Evolutionary conservation across 2,888 invertebrate species (phyloP), one percentile per base, ranked within the genome.

Genomic region (Melipona bicolor): DNA sequence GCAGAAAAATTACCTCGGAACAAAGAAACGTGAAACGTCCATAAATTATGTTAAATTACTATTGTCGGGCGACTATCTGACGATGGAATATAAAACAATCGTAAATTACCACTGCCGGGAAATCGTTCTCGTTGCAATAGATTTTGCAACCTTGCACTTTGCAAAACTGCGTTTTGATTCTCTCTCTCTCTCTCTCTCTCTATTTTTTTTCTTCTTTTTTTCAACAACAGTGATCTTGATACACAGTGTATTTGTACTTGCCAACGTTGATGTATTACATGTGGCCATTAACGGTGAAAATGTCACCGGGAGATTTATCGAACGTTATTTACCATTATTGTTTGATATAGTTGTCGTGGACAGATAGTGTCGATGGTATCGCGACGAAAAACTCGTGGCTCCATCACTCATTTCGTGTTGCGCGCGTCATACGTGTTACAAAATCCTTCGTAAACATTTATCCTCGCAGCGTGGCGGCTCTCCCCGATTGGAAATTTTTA

Each of bases 281-380:
- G 43, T 52, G 76, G 36, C 80, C 76, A 71, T 81, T 81, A 81
- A 81, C 68, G 76, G 80, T 71, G 76, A 61, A 71, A 77, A 77
- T 52, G 73, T 76, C 76, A 64, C 71, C 59, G 54, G 67, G 52
- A 70, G 80, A 81, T 81, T 71, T 81, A 81, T 81, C 64, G 76
- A 11, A 43, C 71, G 76, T 71, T 81, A 81, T 81, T 81, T 81
- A 81, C 73, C 80, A 81, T 76, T 71, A 76, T 76, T 71, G 80
- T 71, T 81, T 72, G 71, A 81, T 81, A 77, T 69, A 76, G 68
- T 81, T 77, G 80, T 81, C 80, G 76, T 71, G 76, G 36, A 71
- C 71, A 67, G 80, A 76, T 81, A 72, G 80, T 61, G 76, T 71
- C 59, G 76, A 77, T 77, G 80, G 67, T 81, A 81, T 76, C 76